Percentiles rank a stretch among this genome's conserved stretches.
Conservation (phyloP, 2,888 invertebrate species). For the Tenthredo notha region DNA sequence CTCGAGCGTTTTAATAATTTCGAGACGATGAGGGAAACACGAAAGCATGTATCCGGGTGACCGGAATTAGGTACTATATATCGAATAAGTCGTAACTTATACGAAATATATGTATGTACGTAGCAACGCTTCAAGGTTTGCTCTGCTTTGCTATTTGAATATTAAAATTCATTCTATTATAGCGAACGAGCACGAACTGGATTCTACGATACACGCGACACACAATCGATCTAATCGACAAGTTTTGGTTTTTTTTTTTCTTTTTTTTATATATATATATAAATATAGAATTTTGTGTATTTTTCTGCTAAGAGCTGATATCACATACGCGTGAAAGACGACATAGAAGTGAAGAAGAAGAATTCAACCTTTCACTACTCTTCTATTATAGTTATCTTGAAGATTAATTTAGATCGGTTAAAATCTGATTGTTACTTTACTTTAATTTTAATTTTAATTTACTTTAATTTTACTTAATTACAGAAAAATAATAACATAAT, state of each 20-base stretch:
- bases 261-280: neutral
- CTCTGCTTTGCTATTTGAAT: conserved; percentile 5
- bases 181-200: conserved; percentile 33
- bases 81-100: conserved; percentile 4
- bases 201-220: conserved; percentile 48
- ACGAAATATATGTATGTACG: neutral
- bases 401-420: conserved; percentile 40
- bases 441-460: conserved; percentile 4
- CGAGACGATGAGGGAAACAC: neutral
- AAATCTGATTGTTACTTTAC: conserved; percentile 51
- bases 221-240: conserved; percentile 51
- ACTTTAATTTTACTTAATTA: neutral
- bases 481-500: neutral
- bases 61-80: conserved; percentile 3
- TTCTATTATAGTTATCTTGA: conserved; percentile 51
- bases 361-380: conserved; percentile 53
- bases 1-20: conserved; percentile 24
- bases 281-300: conserved; percentile 54
- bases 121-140: conserved; percentile 21
- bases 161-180: conserved; percentile 25
- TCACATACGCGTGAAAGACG: conserved; percentile 53
- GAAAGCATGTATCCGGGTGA: neutral
- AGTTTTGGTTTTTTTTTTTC: neutral
- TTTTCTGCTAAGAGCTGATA: conserved; percentile 51
- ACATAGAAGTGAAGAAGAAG: conserved; percentile 52